Evolutionary conservation across 2,888 invertebrate genomes (phyloP).

Genomic region (Dichetophora obliterata): DNA sequence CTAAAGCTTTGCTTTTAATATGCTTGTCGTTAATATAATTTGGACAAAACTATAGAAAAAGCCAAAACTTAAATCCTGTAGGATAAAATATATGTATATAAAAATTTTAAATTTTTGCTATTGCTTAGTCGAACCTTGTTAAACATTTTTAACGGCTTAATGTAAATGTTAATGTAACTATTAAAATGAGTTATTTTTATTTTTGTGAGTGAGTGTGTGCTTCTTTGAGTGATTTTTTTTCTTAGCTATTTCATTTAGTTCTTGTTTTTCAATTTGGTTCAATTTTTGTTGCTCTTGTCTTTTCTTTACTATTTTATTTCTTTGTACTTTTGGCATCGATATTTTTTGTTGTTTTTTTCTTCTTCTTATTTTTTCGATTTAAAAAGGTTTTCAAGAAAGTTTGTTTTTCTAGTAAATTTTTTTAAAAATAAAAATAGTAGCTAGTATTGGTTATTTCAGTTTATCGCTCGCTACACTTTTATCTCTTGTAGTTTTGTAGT

Average conservation of each 20-base stretch:
- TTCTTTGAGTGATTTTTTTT: slow-evolving; percentile 7
- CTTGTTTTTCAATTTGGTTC: slow-evolving; percentile 24
- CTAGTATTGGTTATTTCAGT: neutral
- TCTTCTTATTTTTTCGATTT: neutral
- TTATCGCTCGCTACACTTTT: neutral
- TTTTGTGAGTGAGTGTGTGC: neutral
- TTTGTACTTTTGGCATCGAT: slow-evolving; percentile 68
- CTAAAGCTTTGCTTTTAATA: slow-evolving; percentile 1
- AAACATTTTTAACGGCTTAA: neutral
- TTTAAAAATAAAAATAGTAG: slow-evolving; percentile 1
- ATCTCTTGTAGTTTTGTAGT: slow-evolving; percentile 24
- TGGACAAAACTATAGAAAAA: neutral
- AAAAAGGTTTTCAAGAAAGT: neutral
- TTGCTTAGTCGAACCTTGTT: no score
- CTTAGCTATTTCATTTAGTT: slow-evolving; percentile 3
- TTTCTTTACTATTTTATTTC: slow-evolving; percentile 46
- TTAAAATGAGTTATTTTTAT: neutral
- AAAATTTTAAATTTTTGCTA: neutral
- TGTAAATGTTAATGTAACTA: neutral
- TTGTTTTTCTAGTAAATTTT: slow-evolving; percentile 3
- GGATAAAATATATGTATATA: neutral
- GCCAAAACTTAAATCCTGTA: neutral
- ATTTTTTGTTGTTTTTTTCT: slow-evolving; percentile 38
- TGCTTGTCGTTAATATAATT: neutral
- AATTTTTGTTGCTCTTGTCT: slow-evolving; percentile 20